phyloP scores from a whole-genome alignment of 2,113 vertebrate genomes.

The Muntiacus muntjak region DNA sequence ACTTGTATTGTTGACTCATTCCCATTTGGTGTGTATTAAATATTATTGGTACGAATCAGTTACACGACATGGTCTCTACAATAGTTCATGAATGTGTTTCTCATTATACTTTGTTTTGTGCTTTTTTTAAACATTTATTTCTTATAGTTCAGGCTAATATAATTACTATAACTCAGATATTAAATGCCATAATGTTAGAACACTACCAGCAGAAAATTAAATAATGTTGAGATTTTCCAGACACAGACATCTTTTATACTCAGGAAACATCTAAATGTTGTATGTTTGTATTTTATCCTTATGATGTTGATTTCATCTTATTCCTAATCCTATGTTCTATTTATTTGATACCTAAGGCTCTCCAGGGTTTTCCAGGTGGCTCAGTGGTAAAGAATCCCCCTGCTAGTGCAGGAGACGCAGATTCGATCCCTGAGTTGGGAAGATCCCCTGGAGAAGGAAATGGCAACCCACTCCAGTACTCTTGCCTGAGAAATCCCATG shows the following conservation, averaged over 20 bases:
- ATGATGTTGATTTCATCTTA: background rate
- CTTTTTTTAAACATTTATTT: background rate
- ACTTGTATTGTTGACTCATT: background rate
- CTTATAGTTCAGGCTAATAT: background rate
- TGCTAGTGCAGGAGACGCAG: background rate
- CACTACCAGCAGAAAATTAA: background rate
- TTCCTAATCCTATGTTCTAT: background rate
- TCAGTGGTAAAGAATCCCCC: background rate
- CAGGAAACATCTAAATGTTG: background rate
- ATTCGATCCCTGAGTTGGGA: background rate
- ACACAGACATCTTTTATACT: background rate
- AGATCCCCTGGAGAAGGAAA: background rate
- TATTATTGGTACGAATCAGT: background rate
- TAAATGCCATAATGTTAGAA: background rate
- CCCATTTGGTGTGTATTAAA: background rate
- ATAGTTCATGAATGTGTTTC: background rate
- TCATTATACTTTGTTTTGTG: background rate
- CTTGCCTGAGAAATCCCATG: background rate
- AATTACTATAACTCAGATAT: background rate
- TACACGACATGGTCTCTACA: background rate
- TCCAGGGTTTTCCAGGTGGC: background rate
- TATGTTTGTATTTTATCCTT: background rate
- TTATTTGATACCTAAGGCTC: background rate
- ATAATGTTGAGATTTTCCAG: background rate
- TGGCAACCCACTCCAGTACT: background rate